Base-by-base conservation (phyloP, 1,140 invertebrate genomes). In the Pseudomyrmex cubaensis region DNA sequence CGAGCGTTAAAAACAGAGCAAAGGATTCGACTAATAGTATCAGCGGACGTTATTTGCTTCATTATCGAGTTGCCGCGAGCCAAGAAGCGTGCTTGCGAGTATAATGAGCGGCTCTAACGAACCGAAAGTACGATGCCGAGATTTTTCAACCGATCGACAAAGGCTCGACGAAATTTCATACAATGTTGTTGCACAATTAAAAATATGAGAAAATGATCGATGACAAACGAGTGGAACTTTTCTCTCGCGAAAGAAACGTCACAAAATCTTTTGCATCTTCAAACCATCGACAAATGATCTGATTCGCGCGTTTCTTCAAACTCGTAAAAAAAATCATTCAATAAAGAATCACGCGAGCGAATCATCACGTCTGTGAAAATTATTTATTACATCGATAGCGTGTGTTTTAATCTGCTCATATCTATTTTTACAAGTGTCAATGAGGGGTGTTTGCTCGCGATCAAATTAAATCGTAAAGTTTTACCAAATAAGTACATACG, bases 61-160 rank as follows among this genome's bases (percentile, higher is more conserved):
- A 52, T 84, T 74, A 76, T 77, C 67, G 72, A 73, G 52, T 83
- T 70, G 56, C 48, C 17, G n/a, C 25, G 84, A 61, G 35, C 57
- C 56, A 5, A 22, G 44, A 64, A 66, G 57, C 63, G 76, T 83
- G 54, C 62, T 48, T n/a, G 46, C 48, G 17, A 70, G 25, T 73
- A 59, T 78, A 87, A 87, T 62, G 85, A 78, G 61, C n/a, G 48
- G 82, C 46, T 69, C 50, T 72, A 84, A 84, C 61, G 48, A 57
- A 69, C 17, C 44, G 59, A 83, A 69, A 84, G 78, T 44, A 59
- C 35, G 63, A 10, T 20, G 12, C 35, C 56, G 15, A 78, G 44
- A 66, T 66, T 66, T 77, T 77, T 54, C 20, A 64, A 12, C 17
- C n/a, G 12, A 46, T 69, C 5, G 15, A 46, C 17, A 25, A 69